A percentile compares a stretch with the other conserved stretches of the same genome.
These are phyloP conservation scores for Tamandua tetradactyla DNA, from an alignment of 2,797 vertebrate genomes.

Conservation along the genomic window DNA sequence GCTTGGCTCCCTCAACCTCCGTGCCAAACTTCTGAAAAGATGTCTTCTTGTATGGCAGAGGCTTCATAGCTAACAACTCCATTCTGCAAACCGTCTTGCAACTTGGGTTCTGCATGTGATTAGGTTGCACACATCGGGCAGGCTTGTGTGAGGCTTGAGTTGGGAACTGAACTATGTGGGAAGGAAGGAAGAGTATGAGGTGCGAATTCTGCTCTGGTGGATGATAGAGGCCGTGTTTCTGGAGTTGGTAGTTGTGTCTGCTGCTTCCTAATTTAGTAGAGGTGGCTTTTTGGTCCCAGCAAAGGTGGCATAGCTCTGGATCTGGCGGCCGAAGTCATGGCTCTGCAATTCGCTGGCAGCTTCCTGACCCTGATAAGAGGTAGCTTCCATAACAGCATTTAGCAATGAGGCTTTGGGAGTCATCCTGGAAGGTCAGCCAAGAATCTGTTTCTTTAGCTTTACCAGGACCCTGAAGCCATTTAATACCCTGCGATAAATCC, in stretches of 20 bases:
- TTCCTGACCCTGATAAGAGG: neutral
- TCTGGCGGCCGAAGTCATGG: neutral
- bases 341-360: neutral
- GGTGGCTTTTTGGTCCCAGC: neutral
- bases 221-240: neutral
- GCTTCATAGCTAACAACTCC: neutral
- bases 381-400: neutral
- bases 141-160: neutral
- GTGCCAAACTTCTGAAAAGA: neutral
- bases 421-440: neutral
- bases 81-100: neutral
- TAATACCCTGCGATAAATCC: neutral
- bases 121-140: neutral
- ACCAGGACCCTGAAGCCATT: neutral
- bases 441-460: neutral
- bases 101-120: neutral
- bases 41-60: neutral
- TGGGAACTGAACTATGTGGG: neutral
- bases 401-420: neutral
- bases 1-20: neutral
- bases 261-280: neutral
- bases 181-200: neutral
- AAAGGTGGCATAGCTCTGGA: neutral
- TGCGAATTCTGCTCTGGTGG: neutral
- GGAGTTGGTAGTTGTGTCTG: neutral